Percentiles rank a stretch among this genome's conserved stretches.
Evolutionary conservation across 2,888 invertebrate species (phyloP).

Genomic region (Sussaba pulchella): DNA sequence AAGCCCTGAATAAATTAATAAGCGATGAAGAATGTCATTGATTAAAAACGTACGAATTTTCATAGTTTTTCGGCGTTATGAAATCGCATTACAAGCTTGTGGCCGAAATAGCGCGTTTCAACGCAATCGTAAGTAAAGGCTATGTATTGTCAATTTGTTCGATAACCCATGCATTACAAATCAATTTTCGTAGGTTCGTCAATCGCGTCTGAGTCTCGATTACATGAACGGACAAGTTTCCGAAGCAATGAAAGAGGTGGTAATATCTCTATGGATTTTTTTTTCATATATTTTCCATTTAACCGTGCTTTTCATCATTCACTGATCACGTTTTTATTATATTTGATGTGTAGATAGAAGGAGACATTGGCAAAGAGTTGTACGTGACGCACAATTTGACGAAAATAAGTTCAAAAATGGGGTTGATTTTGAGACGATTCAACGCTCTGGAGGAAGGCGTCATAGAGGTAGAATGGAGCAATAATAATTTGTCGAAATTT

Average conservation of each 20-base stretch:
- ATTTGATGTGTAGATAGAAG: constrained; percentile 73
- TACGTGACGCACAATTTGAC: constrained; percentile 78
- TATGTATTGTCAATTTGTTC: constrained; percentile 2
- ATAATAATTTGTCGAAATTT: no score
- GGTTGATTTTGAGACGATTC: constrained; percentile 70
- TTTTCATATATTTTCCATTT: no score
- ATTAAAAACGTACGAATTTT: neutral
- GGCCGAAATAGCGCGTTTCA: constrained; percentile 75
- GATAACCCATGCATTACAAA: neutral
- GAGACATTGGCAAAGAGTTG: constrained; percentile 77
- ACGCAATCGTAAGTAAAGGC: constrained; percentile 72
- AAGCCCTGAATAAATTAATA: neutral
- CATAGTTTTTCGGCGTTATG: constrained; percentile 75
- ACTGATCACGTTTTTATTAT: neutral
- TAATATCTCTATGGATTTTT: no score
- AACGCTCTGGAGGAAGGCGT: constrained; percentile 75
- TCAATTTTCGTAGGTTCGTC: constrained; percentile 72
- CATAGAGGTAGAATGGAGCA: constrained; percentile 79
- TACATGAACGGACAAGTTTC: constrained; percentile 75
- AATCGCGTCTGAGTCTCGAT: constrained; percentile 76
- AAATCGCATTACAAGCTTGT: constrained; percentile 75
- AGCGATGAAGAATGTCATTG: neutral
- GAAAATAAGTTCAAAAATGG: constrained; percentile 73
- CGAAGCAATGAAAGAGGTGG: constrained; percentile 78
- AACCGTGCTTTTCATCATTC: no score